Evolutionary conservation across 2,113 vertebrate species (phyloP).

Genomic region (Psettodes erumei): DNA sequence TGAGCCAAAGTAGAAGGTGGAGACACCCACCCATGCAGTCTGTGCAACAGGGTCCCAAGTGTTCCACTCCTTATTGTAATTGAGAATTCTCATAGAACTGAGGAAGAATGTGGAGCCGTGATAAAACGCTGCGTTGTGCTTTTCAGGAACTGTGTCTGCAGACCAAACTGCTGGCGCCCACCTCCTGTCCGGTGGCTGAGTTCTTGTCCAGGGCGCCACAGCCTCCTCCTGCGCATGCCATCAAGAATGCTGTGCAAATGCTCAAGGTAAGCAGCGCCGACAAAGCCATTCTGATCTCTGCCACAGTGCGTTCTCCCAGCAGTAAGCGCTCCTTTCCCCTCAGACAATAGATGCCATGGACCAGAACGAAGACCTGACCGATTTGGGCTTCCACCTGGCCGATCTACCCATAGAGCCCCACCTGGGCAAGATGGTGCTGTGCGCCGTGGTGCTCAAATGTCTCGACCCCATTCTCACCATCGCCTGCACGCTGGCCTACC

Average conservation of each 20-base stretch:
- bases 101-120: no score
- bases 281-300: neutral
- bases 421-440: conserved; percentile 97
- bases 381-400: conserved; percentile 93
- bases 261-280: conserved; percentile 87
- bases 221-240: conserved; percentile 88
- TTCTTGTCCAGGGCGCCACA: conserved; percentile 96
- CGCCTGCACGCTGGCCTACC: conserved; percentile 91
- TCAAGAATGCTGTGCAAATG: conserved; percentile 91
- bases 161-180: conserved; percentile 92
- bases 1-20: no score
- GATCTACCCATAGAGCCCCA: conserved; percentile 95
- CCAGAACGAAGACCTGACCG: conserved; percentile 91
- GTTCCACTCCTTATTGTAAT: no score
- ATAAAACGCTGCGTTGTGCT: neutral
- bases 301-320: neutral
- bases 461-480: conserved; percentile 97
- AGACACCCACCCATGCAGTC: no score
- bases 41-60: no score
- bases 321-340: neutral
- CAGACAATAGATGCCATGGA: conserved; percentile 97
- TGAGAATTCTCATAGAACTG: no score
- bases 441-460: conserved; percentile 92
- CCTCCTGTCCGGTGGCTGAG: conserved; percentile 88
- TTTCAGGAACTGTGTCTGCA: conserved; percentile 88